Evolutionary conservation across 2,797 vertebrate genomes (phyloP).

Genomic region (Holocentrus rufus): DNA sequence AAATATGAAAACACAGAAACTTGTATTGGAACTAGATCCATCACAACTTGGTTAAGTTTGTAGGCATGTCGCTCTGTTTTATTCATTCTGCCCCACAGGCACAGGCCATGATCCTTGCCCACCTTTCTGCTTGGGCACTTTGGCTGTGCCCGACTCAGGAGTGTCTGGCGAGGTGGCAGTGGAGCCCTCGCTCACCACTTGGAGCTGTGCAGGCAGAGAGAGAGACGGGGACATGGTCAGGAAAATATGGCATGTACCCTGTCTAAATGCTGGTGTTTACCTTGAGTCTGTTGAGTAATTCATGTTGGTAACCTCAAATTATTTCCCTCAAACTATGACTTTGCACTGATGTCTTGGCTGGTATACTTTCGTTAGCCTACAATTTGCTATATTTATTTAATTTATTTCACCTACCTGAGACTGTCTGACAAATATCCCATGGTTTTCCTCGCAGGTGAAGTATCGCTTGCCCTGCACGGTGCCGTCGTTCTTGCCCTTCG

Average conservation of each 20-base stretch:
- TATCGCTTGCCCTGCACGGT: conserved; percentile 95
- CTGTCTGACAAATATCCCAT: conserved; percentile 96
- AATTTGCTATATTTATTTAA: background rate
- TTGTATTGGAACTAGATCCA: background rate
- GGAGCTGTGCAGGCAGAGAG: conserved; percentile 83
- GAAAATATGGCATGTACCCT: background rate
- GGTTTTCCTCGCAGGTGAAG: conserved; percentile 95
- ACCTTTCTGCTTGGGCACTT: conserved; percentile 88
- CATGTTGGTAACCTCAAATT: too few species aligned
- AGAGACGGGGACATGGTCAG: background rate
- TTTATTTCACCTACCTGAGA: conserved; percentile 86
- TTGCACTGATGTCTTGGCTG: too few species aligned
- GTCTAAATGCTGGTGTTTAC: too few species aligned
- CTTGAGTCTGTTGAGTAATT: too few species aligned
- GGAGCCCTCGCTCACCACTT: conserved; percentile 92
- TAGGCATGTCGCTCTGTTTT: background rate
- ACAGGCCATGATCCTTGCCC: conserved; percentile 17
- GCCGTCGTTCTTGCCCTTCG: conserved; percentile 97
- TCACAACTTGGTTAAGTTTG: background rate
- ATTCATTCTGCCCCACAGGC: background rate
- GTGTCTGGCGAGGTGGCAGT: conserved; percentile 93
- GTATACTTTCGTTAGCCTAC: too few species aligned
- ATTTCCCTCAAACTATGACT: too few species aligned
- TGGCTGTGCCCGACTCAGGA: conserved; percentile 85
- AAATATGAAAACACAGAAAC: background rate